These are phyloP conservation scores for Actinernus sp. DNA, from an alignment of 92 coral and sea anemone genomes.

Conservation along the genomic window DNA sequence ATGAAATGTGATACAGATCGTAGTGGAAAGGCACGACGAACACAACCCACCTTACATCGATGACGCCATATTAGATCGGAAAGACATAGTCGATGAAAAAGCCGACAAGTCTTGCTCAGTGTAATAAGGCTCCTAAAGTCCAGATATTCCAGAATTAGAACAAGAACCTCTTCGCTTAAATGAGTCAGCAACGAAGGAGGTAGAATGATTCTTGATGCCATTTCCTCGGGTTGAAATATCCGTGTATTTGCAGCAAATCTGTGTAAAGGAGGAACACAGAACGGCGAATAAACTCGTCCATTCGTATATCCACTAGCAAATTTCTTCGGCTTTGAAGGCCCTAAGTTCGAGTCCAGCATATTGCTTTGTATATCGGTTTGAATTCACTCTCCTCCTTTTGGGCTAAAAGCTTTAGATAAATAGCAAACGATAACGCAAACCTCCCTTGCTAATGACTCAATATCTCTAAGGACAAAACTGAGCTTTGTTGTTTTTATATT, in stretches of 20 bases:
- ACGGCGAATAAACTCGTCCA: slow-evolving; percentile 54
- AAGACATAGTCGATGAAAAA: slow-evolving; percentile 98
- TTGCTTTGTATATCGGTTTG: slow-evolving; percentile 36
- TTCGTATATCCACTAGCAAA: slow-evolving; percentile 57
- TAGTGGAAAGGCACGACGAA: not conserved
- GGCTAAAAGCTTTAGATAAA: slow-evolving; percentile 93
- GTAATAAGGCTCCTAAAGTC: slow-evolving; percentile 98
- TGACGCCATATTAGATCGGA: slow-evolving; percentile 99
- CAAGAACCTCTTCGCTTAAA: slow-evolving; percentile 98
- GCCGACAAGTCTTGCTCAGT: slow-evolving; percentile 97
- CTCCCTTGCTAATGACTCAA: slow-evolving; percentile 96
- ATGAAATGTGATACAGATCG: not conserved
- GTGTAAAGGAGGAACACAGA: slow-evolving; percentile 83
- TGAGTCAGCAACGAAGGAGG: slow-evolving; percentile 94
- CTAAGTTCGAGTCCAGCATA: slow-evolving; percentile 92
- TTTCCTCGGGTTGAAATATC: slow-evolving; percentile 96
- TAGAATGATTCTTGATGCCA: slow-evolving; percentile 88
- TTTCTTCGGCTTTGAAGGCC: slow-evolving; percentile 89
- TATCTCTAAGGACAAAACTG: slow-evolving; percentile 99
- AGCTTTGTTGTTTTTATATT: slow-evolving; percentile 99
- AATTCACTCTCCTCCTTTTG: slow-evolving; percentile 31
- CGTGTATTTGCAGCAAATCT: slow-evolving; percentile 91
- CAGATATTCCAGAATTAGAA: slow-evolving; percentile 97
- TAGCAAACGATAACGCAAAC: slow-evolving; percentile 88
- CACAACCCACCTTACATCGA: slow-evolving; percentile 97